A percentile compares a stretch with the other conserved stretches of the same genome.
Conservation (phyloP, 1,140 invertebrate species). For the Antheraea pernyi region DNA sequence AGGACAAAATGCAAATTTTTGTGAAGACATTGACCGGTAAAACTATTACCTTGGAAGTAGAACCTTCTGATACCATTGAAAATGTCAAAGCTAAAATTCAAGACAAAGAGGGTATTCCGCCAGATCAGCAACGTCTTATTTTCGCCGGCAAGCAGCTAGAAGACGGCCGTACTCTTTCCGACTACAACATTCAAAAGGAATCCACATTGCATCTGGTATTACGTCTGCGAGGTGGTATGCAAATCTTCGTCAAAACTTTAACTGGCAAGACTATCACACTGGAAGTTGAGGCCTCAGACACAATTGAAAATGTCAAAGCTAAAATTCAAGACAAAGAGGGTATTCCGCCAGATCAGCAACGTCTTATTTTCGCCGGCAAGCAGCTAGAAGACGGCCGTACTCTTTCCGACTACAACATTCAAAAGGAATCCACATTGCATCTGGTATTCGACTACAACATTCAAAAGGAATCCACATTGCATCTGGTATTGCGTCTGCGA, state of each 20-base stretch:
- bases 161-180: constrained; percentile 14
- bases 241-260: constrained; percentile 17
- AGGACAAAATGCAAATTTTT: constrained; percentile 19
- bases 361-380: constrained; percentile 19
- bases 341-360: too few species aligned
- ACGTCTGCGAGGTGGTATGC: constrained; percentile 21
- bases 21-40: constrained; percentile 19
- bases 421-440: background rate
- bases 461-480: too few species aligned
- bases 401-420: background rate
- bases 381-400: constrained; percentile 20
- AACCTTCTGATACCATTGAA: too few species aligned
- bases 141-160: constrained; percentile 21
- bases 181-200: too few species aligned
- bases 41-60: constrained; percentile 16
- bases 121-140: background rate
- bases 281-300: background rate
- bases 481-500: constrained; percentile 16
- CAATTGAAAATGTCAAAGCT: too few species aligned
- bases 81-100: too few species aligned
- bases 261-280: constrained; percentile 20
- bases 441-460: background rate
- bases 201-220: constrained; percentile 5
- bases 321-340: too few species aligned
- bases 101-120: too few species aligned